Percentiles rank a stretch among this genome's conserved stretches.
These are phyloP conservation scores for Acanthosepion lycidas DNA, from an alignment of 2,888 invertebrate genomes.

Conservation along the genomic window DNA sequence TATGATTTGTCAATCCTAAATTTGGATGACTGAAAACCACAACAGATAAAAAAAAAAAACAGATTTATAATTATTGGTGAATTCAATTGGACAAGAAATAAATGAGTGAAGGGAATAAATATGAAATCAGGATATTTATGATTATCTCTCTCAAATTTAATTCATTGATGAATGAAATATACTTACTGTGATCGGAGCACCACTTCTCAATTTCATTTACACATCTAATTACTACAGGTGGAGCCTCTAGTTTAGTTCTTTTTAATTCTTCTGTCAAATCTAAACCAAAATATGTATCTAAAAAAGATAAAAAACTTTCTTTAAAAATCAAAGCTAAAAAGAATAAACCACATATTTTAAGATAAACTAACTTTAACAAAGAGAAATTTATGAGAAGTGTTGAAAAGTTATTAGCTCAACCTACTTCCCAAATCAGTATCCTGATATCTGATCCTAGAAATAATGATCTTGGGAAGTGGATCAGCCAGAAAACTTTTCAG, in stretches of 20 bases:
- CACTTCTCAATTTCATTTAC: slow-evolving; percentile 79
- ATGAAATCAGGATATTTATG: slow-evolving; percentile 40
- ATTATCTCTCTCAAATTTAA: background rate
- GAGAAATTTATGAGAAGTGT: no score
- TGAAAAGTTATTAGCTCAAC: no score
- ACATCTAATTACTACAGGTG: slow-evolving; percentile 79
- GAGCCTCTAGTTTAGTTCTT: slow-evolving; percentile 78
- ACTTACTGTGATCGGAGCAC: slow-evolving; percentile 66
- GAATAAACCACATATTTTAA: background rate
- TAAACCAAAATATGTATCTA: slow-evolving; percentile 79
- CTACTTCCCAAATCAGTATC: no score
- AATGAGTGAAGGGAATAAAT: background rate
- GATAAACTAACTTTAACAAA: no score
- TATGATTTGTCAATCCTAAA: no score
- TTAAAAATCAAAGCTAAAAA: background rate
- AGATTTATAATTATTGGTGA: no score
- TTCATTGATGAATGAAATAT: background rate
- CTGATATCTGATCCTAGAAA: no score
- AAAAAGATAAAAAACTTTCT: slow-evolving; percentile 42
- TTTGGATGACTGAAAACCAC: no score
- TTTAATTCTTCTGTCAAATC: slow-evolving; percentile 81
- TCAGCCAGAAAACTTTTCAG: no score
- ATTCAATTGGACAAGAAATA: no score
- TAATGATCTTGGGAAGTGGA: no score
- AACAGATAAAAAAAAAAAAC: no score